A percentile compares a stretch with the other conserved stretches of the same genome.
These are phyloP conservation scores for Aporophyla lueneburgensis DNA, from an alignment of 2,888 invertebrate species.

Conservation along the genomic window DNA sequence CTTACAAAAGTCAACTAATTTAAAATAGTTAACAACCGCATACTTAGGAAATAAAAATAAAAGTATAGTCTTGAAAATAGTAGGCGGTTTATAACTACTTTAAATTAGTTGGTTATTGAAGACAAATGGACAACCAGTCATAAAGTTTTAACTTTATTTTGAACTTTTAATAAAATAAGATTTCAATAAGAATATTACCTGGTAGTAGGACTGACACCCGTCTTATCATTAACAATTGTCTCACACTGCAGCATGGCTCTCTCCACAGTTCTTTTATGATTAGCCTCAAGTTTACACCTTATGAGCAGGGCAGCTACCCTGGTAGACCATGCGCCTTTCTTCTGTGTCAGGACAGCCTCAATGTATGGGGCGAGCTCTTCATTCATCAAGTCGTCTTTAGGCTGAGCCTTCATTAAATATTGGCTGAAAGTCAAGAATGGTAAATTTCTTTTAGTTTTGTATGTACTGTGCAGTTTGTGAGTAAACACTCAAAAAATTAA, in stretches of 20 bases:
- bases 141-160: too few relatives aligned
- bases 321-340: constrained; percentile 94
- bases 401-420: constrained; percentile 93
- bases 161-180: too few relatives aligned
- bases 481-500: too few relatives aligned
- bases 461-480: not conserved
- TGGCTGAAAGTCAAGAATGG: constrained; percentile 87
- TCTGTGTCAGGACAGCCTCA: constrained; percentile 91
- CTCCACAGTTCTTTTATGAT: constrained; percentile 95
- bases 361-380: constrained; percentile 97
- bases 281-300: constrained; percentile 94
- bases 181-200: constrained; percentile 70
- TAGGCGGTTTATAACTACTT: too few relatives aligned
- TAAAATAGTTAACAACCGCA: too few relatives aligned
- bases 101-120: too few relatives aligned
- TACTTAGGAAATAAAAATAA: too few relatives aligned
- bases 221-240: constrained; percentile 92
- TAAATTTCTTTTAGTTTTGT: not conserved
- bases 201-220: constrained; percentile 73
- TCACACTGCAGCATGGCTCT: constrained; percentile 97
- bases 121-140: too few relatives aligned
- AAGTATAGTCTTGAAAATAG: too few relatives aligned
- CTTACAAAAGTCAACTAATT: too few relatives aligned
- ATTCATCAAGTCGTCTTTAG: constrained; percentile 94
- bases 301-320: constrained; percentile 94